These are phyloP conservation scores for Aplocera efformata DNA, from an alignment of 2,888 invertebrate species.

Conservation along the genomic window DNA sequence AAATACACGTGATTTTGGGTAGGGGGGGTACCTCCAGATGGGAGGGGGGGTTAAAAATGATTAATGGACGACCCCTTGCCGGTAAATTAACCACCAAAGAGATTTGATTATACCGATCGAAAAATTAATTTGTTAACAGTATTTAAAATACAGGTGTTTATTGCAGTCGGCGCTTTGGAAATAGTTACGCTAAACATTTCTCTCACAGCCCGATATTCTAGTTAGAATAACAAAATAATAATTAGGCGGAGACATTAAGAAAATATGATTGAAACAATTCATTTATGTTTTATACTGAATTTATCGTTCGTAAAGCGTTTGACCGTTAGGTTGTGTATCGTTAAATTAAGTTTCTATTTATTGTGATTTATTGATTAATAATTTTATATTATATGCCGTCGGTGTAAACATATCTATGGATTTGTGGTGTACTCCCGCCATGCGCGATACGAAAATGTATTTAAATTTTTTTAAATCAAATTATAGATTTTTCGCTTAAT, in stretches of 20 bases:
- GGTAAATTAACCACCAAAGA: too few species aligned
- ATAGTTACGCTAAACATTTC: conserved; percentile 13
- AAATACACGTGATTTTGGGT: too few species aligned
- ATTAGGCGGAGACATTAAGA: conserved; percentile 14
- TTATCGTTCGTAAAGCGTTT: conserved; percentile 23
- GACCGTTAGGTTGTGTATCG: conserved; percentile 57
- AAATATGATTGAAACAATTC: conserved; percentile 15
- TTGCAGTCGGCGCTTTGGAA: conserved; percentile 17
- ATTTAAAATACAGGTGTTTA: too few species aligned
- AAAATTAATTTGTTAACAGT: too few species aligned
- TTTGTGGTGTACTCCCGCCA: conserved; percentile 12
- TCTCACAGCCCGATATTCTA: conserved; percentile 19
- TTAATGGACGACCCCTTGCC: too few species aligned
- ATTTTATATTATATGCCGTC: conserved; percentile 18
- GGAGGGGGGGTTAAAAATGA: too few species aligned
- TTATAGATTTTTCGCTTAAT: not conserved
- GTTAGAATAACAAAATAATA: conserved; percentile 27
- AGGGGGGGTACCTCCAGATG: too few species aligned
- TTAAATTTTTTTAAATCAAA: not conserved
- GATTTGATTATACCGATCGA: too few species aligned
- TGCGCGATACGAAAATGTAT: not conserved
- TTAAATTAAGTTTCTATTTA: conserved; percentile 61
- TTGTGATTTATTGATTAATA: conserved; percentile 57
- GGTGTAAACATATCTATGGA: conserved; percentile 19
- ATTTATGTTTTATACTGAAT: conserved; percentile 18